A percentile compares a stretch with the other conserved stretches of the same genome.
phyloP scores from a whole-genome alignment of 1,140 invertebrate genomes.

The Pentalonia nigronervosa region DNA sequence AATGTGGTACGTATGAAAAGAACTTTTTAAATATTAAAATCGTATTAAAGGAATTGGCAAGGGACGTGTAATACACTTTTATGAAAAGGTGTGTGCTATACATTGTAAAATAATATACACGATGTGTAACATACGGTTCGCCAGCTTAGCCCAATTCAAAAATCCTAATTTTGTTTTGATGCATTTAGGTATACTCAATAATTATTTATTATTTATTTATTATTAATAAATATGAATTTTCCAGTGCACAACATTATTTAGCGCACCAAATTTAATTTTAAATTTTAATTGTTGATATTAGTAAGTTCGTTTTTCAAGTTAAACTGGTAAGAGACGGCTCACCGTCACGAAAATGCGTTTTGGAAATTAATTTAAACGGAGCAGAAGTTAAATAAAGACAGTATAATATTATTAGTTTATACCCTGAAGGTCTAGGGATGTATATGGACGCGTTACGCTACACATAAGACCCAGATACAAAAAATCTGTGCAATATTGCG shows the following conservation, averaged over 20 bases:
- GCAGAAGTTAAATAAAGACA: not conserved
- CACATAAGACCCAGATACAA: not conserved
- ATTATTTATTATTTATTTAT: not conserved
- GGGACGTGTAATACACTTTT: not conserved
- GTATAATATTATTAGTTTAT: no score
- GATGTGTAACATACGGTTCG: not conserved
- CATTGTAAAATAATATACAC: not conserved
- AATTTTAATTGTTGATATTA: not conserved
- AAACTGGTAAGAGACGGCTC: not conserved
- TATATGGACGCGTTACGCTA: not conserved
- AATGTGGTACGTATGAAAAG: not conserved
- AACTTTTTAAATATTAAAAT: conserved; percentile 4
- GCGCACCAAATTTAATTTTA: not conserved
- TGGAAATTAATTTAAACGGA: not conserved
- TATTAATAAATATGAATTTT: not conserved
- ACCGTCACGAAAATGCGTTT: not conserved
- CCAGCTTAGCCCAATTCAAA: not conserved
- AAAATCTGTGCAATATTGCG: not conserved
- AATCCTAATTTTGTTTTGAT: not conserved
- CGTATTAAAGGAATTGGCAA: not conserved
- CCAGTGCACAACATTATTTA: no score
- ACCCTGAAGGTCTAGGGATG: not conserved
- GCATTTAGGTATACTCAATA: not conserved
- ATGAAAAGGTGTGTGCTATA: not conserved
- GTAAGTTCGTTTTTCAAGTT: not conserved